phyloP scores from a whole-genome alignment of 1,140 invertebrate species.

The Aplysia californica region DNA sequence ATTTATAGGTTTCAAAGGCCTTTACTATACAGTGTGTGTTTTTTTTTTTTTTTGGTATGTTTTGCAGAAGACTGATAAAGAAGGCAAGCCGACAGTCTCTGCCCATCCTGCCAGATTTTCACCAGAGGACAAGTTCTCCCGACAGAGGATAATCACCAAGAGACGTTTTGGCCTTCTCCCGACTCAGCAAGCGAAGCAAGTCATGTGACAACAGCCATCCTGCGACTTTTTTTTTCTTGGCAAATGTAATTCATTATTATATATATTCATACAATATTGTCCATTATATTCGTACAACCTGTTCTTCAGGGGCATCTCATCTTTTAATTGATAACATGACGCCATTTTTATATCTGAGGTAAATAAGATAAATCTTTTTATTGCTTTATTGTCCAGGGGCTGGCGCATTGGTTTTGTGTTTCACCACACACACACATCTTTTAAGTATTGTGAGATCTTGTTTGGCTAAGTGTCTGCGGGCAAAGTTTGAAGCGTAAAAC shows the following conservation, averaged over 20 bases:
- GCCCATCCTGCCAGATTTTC: constrained; percentile 96
- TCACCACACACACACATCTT: too few species aligned
- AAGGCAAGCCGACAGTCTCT: constrained; percentile 73
- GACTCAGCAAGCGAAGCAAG: constrained; percentile 84
- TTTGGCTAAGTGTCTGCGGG: too few species aligned
- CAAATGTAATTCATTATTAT: background rate
- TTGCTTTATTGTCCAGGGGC: too few species aligned
- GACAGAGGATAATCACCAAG: constrained; percentile 89
- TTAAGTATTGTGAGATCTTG: too few species aligned
- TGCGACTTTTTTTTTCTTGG: background rate
- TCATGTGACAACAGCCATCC: constrained; percentile 39
- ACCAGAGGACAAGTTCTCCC: constrained; percentile 94
- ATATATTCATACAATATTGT: background rate
- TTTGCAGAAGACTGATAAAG: constrained; percentile 55
- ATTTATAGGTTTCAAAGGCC: too few species aligned
- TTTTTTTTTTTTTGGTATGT: constrained; percentile 23
- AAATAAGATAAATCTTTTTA: too few species aligned
- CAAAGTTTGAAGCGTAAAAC: too few species aligned
- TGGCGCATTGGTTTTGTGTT: too few species aligned
- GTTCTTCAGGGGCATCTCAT: too few species aligned
- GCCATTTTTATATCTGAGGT: too few species aligned
- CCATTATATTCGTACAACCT: background rate
- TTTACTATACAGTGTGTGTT: background rate
- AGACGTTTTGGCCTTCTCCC: constrained; percentile 88
- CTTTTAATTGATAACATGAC: too few species aligned